Percentiles rank a stretch among this genome's conserved stretches.
Conservation (phyloP, 1,140 invertebrate species). For the Goniozus legneri region DNA sequence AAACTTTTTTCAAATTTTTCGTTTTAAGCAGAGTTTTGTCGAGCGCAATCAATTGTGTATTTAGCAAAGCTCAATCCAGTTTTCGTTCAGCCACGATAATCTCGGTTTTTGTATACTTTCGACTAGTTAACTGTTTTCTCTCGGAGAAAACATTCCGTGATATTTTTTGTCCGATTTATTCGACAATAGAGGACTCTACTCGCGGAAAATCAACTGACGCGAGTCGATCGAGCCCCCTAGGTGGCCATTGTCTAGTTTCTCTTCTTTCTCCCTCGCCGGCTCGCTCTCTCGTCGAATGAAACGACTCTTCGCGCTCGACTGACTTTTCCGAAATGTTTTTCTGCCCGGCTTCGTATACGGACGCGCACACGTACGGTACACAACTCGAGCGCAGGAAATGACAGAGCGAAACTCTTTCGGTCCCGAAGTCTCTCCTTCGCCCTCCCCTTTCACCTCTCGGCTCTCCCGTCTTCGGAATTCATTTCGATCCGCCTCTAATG, state of each 20-base stretch:
- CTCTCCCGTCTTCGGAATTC: slow-evolving; percentile 13
- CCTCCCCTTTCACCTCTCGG: slow-evolving; percentile 10
- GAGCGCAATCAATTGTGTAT: too few species aligned
- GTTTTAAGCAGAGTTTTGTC: too few species aligned
- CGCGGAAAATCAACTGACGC: slow-evolving; percentile 14
- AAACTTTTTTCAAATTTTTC: too few species aligned
- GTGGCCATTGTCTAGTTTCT: slow-evolving; percentile 8
- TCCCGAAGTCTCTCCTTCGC: slow-evolving; percentile 7
- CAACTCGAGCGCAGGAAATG: slow-evolving; percentile 13
- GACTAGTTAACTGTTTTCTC: too few species aligned
- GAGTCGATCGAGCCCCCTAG: slow-evolving; percentile 12
- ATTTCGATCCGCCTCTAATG: slow-evolving; percentile 15
- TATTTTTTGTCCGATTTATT: too few species aligned
- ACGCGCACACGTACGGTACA: too few species aligned
- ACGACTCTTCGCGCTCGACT: slow-evolving; percentile 16
- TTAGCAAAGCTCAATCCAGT: too few species aligned
- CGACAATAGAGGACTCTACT: slow-evolving; percentile 9
- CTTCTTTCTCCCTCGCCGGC: slow-evolving; percentile 10
- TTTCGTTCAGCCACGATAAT: too few species aligned
- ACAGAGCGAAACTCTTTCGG: neutral
- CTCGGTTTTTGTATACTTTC: too few species aligned
- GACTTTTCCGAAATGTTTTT: slow-evolving; percentile 28
- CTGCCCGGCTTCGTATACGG: too few species aligned
- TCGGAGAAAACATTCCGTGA: too few species aligned
- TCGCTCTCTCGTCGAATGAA: too few species aligned